These are phyloP conservation scores for Palythoa caribaeorum DNA, from an alignment of 92 coral and sea anemone genomes.

Conservation along the genomic window DNA sequence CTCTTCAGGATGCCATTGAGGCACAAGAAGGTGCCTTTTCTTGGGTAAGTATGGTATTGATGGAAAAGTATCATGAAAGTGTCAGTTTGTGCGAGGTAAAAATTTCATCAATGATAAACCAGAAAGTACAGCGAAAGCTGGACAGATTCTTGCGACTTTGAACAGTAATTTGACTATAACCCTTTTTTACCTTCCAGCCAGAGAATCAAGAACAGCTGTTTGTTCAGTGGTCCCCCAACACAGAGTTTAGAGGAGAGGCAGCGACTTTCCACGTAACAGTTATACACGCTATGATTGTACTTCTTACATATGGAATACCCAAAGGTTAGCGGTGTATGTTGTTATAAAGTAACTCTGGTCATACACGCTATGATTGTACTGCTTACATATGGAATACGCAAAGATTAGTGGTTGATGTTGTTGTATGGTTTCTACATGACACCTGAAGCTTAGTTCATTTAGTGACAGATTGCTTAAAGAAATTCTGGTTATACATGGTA, in stretches of 20 bases:
- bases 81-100: no score
- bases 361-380: slow-evolving; percentile 78
- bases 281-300: slow-evolving; percentile 91
- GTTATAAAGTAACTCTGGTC: no score
- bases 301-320: slow-evolving; percentile 88
- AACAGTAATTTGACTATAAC: neutral
- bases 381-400: slow-evolving; percentile 83
- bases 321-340: slow-evolving; percentile 62
- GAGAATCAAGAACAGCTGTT: slow-evolving; percentile 88
- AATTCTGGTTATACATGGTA: slow-evolving; percentile 43
- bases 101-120: no score
- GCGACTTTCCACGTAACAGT: slow-evolving; percentile 88
- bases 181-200: slow-evolving; percentile 48
- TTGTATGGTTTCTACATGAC: no score
- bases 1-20: slow-evolving; percentile 84
- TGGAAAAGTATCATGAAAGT: neutral
- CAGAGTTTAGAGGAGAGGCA: slow-evolving; percentile 89
- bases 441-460: no score
- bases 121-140: neutral
- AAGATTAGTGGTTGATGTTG: slow-evolving; percentile 55
- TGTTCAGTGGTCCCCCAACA: slow-evolving; percentile 97
- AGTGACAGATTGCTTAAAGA: no score
- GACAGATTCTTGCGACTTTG: neutral
- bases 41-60: slow-evolving; percentile 58
- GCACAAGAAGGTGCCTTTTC: slow-evolving; percentile 72